Conservation (phyloP, 1,140 invertebrate genomes). For the Drosophila bipectinata region DNA sequence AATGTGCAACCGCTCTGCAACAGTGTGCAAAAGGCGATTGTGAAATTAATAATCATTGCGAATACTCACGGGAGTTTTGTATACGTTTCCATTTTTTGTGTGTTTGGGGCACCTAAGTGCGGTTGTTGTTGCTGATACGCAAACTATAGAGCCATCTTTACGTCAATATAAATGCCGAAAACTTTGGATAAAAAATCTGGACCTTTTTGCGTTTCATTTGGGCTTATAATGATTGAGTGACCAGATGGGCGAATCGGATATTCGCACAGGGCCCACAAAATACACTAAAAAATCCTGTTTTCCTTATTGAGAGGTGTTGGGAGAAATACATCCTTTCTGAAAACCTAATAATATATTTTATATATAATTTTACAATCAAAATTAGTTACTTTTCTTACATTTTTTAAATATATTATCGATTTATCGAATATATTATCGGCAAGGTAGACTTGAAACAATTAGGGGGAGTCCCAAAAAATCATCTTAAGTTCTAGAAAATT, state of each 20-base stretch:
- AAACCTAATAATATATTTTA: too few relatives aligned
- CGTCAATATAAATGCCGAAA: slow-evolving; percentile 80
- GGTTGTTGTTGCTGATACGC: slow-evolving; percentile 70
- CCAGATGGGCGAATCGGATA: not conserved
- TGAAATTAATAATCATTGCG: slow-evolving; percentile 49
- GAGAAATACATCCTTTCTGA: too few relatives aligned
- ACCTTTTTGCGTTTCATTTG: slow-evolving; percentile 83
- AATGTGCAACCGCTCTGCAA: slow-evolving; percentile 22
- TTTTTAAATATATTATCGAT: too few relatives aligned
- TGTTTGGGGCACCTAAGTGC: slow-evolving; percentile 74
- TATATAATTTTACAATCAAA: too few relatives aligned
- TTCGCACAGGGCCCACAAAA: too few relatives aligned
- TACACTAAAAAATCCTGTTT: too few relatives aligned
- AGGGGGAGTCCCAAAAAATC: too few relatives aligned
- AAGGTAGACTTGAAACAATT: too few relatives aligned
- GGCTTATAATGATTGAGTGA: slow-evolving; percentile 51
- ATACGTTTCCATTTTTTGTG: slow-evolving; percentile 76
- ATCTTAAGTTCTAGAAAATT: too few relatives aligned
- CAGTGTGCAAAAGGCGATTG: slow-evolving; percentile 34
- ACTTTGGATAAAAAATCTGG: slow-evolving; percentile 52
- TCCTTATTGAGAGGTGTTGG: too few relatives aligned
- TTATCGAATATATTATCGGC: too few relatives aligned
- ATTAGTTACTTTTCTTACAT: too few relatives aligned
- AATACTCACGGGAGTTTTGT: slow-evolving; percentile 69
- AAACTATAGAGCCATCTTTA: slow-evolving; percentile 83